phyloP scores from a whole-genome alignment of 2,888 invertebrate species.

The Timandra comae region DNA sequence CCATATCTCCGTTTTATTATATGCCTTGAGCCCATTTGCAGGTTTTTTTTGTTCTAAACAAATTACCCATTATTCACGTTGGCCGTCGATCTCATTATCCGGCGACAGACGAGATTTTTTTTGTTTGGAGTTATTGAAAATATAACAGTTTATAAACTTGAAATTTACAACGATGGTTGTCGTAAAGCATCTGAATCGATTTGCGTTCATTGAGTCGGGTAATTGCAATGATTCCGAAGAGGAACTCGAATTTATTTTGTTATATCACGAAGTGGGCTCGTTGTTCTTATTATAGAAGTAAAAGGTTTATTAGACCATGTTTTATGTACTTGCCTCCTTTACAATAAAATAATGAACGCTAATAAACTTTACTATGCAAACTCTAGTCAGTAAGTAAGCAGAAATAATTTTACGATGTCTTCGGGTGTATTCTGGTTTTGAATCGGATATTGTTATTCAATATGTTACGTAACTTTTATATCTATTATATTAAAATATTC shows the following conservation, averaged over 20 bases:
- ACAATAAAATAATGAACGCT: conserved; percentile 27
- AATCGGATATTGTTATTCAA: too few relatives aligned
- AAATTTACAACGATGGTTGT: conserved; percentile 41
- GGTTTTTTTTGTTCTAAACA: conserved; percentile 68
- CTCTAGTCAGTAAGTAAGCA: too few relatives aligned
- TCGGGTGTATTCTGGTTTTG: too few relatives aligned
- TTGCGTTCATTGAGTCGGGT: conserved; percentile 58
- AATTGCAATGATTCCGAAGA: conserved; percentile 54
- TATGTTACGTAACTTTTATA: too few relatives aligned
- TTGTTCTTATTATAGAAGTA: conserved; percentile 43
- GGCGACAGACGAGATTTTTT: conserved; percentile 45
- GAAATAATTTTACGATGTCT: too few relatives aligned
- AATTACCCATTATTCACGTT: conserved; percentile 71
- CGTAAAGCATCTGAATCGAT: conserved; percentile 53
- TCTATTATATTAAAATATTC: too few relatives aligned
- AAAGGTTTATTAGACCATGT: conserved; percentile 37
- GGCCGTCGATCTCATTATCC: conserved; percentile 61
- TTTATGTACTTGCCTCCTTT: conserved; percentile 21
- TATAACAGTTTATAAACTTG: conserved; percentile 33
- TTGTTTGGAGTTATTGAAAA: conserved; percentile 16
- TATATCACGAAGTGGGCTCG: conserved; percentile 31
- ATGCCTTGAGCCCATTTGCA: conserved; percentile 71
- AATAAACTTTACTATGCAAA: conserved; percentile 1
- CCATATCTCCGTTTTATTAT: conserved; percentile 74
- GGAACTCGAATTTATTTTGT: conserved; percentile 43